These are phyloP conservation scores for Acanthoscelides obtectus DNA, from an alignment of 2,888 invertebrate genomes.

Conservation along the genomic window DNA sequence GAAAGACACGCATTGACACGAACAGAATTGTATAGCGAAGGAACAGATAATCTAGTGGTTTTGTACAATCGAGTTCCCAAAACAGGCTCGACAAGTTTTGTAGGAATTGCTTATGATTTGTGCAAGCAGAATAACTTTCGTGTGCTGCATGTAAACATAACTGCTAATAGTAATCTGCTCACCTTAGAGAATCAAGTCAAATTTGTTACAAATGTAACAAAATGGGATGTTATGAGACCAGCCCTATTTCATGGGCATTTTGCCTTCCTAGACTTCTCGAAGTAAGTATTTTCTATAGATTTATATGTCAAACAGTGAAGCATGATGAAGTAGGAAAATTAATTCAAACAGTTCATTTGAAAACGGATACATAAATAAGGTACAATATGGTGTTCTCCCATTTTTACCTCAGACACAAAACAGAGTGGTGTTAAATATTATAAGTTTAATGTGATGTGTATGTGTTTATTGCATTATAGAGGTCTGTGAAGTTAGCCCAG, in stretches of 20 bases:
- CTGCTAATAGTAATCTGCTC: conserved; percentile 93
- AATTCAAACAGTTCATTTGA: too few relatives aligned
- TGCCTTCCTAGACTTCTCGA: conserved; percentile 91
- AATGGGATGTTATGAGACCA: conserved; percentile 87
- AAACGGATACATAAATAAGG: too few relatives aligned
- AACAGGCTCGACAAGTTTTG: conserved; percentile 95
- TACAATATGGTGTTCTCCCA: too few relatives aligned
- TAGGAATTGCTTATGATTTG: conserved; percentile 83
- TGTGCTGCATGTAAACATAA: conserved; percentile 92
- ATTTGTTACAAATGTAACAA: conserved; percentile 86
- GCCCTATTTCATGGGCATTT: conserved; percentile 97
- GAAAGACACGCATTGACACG: conserved; percentile 9
- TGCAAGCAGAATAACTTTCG: conserved; percentile 76
- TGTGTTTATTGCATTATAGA: too few relatives aligned
- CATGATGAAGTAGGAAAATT: too few relatives aligned
- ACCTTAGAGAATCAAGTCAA: conserved; percentile 85
- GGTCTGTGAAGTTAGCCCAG: too few relatives aligned
- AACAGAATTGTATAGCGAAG: conserved; percentile 26
- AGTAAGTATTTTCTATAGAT: conserved; percentile 54
- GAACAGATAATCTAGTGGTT: conserved; percentile 67
- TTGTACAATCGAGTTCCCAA: conserved; percentile 97
- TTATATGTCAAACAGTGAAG: too few relatives aligned
- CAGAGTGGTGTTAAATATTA: too few relatives aligned
- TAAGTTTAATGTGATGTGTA: too few relatives aligned
- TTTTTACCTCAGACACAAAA: too few relatives aligned